Base-by-base conservation (phyloP, 2,888 invertebrate genomes). In the Idaea straminata region DNA sequence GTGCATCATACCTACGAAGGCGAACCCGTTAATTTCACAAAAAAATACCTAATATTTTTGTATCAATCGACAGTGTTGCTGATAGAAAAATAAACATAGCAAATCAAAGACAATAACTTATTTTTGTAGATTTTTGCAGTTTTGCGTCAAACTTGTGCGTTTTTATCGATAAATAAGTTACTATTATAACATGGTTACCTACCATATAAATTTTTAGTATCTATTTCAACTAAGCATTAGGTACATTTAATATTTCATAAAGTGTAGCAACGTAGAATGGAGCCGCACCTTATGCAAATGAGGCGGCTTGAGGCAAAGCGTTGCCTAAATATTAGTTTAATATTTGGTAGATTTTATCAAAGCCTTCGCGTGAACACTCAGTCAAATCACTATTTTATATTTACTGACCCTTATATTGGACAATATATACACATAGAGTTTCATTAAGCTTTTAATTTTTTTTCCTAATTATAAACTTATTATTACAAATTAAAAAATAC, bases 321-420 rank as follows among this genome's bases (percentile, higher is more conserved):
- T 91, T 92, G 90, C 92, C 92, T 92, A 92, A 92, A 92, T 92
- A 92, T 92, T 91, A 92, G 92, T 92, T 92, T 92, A 91, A 91
- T 92, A 89, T 91, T 91, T 89, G 82, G 84, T 77, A 89, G 91
- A 92, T 92, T 83, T 84, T 89, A 91, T 91, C 92, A 82, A 74
- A 66, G 74, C 72, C 73, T 34, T 81, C 75, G 80, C 62, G 73
- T 65, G 79, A 79, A 77, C 67, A 85, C 71, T 70, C 74, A 80
- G 85, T 85, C 75, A 89, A 75, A 25, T 34, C 25, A 57, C 15
- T 25, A 57, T 15, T 60, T 60, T 15, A 60, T 34, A 35, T 60
- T 10, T 4, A 62, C 7, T 57, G 16, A 25, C 16, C 35, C 7
- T 60, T 47, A 47, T 47, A 47, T 6, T 47, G 47, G 47, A 47